A percentile compares a stretch with the other conserved stretches of the same genome.
These are phyloP conservation scores for Drosophila truncata DNA, from an alignment of 1,140 invertebrate genomes.

Conservation along the genomic window DNA sequence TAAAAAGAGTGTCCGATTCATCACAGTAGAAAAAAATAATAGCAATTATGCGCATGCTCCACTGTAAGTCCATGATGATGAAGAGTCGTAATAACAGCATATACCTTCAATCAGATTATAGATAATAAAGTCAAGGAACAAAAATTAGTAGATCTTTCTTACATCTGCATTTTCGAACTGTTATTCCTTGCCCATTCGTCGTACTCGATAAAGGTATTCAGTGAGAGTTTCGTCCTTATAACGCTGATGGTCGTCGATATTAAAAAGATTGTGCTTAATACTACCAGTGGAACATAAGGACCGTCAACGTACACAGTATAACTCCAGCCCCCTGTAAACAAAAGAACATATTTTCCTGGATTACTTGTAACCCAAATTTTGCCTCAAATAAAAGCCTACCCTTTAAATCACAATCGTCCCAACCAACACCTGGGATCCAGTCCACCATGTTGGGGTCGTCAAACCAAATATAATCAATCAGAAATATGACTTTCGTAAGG, in stretches of 20 bases:
- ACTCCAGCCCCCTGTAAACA: background rate
- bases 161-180: background rate
- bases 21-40: background rate
- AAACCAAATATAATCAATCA: background rate
- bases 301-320: background rate
- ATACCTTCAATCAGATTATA: background rate
- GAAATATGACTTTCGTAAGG: background rate
- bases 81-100: background rate
- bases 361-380: background rate
- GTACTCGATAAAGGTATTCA: background rate
- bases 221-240: background rate
- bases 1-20: accelerated
- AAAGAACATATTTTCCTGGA: background rate
- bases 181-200: background rate
- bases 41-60: background rate
- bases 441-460: background rate
- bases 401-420: background rate
- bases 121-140: background rate
- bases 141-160: background rate
- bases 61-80: background rate
- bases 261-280: background rate
- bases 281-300: background rate
- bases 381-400: background rate
- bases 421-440: background rate
- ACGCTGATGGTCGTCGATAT: background rate